Evolutionary conservation across 2,113 vertebrate genomes (phyloP).

Genomic region (Pyxicephalus adspersus): DNA sequence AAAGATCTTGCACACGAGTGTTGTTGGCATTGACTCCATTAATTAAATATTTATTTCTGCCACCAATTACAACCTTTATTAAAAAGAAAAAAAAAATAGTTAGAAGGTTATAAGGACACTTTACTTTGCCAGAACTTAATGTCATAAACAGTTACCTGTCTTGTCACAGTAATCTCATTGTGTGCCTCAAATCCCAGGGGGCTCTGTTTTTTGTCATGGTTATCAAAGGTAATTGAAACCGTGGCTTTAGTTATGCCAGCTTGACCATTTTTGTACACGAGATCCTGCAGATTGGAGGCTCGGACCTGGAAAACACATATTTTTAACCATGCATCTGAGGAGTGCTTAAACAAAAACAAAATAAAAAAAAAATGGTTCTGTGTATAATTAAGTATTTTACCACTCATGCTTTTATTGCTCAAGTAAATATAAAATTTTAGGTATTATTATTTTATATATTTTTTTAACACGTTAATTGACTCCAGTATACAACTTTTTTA

Average conservation of each 20-base stretch:
- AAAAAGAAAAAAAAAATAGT: too few species aligned
- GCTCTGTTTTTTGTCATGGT: slow-evolving; percentile 89
- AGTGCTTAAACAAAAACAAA: too few species aligned
- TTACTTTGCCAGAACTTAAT: neutral
- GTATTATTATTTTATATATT: too few species aligned
- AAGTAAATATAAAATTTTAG: too few species aligned
- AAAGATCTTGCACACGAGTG: slow-evolving; percentile 89
- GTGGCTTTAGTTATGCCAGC: slow-evolving; percentile 90
- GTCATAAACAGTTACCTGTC: slow-evolving; percentile 79
- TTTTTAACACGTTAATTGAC: too few species aligned
- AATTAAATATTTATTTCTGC: slow-evolving; percentile 92
- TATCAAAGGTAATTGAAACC: slow-evolving; percentile 93
- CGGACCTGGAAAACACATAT: slow-evolving; percentile 78
- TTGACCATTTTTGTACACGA: slow-evolving; percentile 94
- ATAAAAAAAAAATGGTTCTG: neutral
- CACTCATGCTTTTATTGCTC: too few species aligned
- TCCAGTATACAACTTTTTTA: too few species aligned
- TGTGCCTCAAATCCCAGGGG: slow-evolving; percentile 89
- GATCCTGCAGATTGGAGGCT: slow-evolving; percentile 88
- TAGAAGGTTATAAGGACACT: neutral
- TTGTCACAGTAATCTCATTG: slow-evolving; percentile 89
- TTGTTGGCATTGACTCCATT: slow-evolving; percentile 90
- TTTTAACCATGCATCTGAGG: neutral
- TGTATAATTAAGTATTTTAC: too few species aligned
- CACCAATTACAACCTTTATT: slow-evolving; percentile 82